Evolutionary conservation across 2,888 invertebrate species (phyloP), one percentile per base, ranked within the genome.

Genomic region (Agapostemon virescens): DNA sequence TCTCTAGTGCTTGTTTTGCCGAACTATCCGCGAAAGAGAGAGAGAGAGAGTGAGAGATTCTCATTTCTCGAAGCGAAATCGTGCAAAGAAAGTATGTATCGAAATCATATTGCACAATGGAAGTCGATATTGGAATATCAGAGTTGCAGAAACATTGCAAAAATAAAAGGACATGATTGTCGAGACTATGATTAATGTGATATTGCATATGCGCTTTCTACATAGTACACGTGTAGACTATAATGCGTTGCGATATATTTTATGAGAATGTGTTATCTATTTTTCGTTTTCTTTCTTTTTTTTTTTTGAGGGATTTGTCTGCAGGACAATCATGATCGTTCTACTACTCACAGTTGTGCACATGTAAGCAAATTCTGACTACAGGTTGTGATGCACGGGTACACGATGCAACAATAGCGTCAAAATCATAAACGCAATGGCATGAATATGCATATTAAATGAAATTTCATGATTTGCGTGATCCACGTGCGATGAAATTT

Each of bases 291-390:
- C n/a, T 26, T 26, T 17, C 55, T 55, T 17, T 26, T 17, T 55
- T 26, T 55, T 49, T 23, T 55, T 26, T 13, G 9, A 13, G 1
- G 55, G 26, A 69, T 63, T 52, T 38, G 67, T 40, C 26, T 68
- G 36, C 36, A 5, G 23, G 38, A 79, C 30, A 23, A 58, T 17
- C 49, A 55, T 63, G 13, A 68, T 78, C 63, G 38, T 79, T 63
- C 33, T 40, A 71, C 67, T 79, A 71, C 71, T 63, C 38, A 74
- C 70, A 70, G 58, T 82, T 76, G 77, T 81, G 74, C 70, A 74
- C 49, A 45, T 71, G 82, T 72, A 83, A 83, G 82, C 74, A 83
- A 83, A 77, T 82, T 75, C 82, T 71, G 77, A 82, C 74, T 83
- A 82, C 82, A 68, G 77, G 69, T 77, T 38, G 52, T 67, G 58